Percentiles rank a stretch among this genome's conserved stretches.
phyloP scores from a whole-genome alignment of 2,113 vertebrate species.

The Scolopax mira region DNA sequence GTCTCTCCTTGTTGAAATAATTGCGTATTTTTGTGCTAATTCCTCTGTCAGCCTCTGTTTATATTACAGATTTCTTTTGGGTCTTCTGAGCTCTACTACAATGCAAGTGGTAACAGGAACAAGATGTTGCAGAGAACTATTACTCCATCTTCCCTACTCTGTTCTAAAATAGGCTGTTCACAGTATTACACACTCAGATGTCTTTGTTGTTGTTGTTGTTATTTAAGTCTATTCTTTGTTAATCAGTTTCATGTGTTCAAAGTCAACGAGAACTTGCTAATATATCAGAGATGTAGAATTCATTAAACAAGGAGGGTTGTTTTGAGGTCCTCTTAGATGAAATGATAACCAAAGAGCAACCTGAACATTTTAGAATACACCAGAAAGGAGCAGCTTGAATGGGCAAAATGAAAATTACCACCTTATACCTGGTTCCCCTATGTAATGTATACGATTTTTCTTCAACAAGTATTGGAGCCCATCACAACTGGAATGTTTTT shows the following conservation, averaged over 20 bases:
- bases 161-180: background rate
- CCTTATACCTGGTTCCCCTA: fast-evolving
- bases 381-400: background rate
- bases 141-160: background rate
- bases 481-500: background rate
- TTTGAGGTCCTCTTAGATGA: background rate
- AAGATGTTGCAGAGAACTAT: background rate
- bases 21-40: background rate
- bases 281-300: background rate
- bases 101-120: background rate
- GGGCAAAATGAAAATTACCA: background rate
- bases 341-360: background rate
- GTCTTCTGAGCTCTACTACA: background rate
- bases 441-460: background rate
- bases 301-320: background rate
- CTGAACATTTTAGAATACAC: background rate
- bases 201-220: background rate
- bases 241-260: background rate
- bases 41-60: background rate
- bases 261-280: background rate
- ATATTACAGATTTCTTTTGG: background rate
- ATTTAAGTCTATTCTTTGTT: background rate
- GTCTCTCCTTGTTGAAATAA: background rate
- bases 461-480: background rate
- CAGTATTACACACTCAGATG: background rate